Evolutionary conservation across 2,797 vertebrate species (phyloP).

Genomic region (Triplophysa bombifrons): DNA sequence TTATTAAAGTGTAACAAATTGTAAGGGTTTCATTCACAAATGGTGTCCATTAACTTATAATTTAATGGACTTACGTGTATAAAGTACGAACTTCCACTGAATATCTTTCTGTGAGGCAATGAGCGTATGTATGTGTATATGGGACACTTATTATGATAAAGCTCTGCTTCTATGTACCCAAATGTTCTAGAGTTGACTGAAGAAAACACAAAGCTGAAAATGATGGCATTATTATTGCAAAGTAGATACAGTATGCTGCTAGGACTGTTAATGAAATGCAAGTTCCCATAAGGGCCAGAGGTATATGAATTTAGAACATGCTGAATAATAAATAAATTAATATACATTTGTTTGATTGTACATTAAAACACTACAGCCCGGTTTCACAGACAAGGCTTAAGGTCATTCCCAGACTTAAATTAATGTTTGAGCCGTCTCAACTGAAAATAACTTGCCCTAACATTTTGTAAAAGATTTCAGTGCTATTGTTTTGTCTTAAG

Average conservation of each 20-base stretch:
- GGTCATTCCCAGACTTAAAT: too few relatives aligned
- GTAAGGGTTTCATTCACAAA: not conserved
- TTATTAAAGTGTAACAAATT: constrained; percentile 2
- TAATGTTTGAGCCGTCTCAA: too few relatives aligned
- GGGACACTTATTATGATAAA: not conserved
- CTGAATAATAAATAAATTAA: not conserved
- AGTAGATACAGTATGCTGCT: not conserved
- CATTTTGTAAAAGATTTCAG: too few relatives aligned
- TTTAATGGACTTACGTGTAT: not conserved
- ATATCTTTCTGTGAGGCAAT: not conserved
- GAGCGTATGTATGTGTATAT: not conserved
- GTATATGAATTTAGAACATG: not conserved
- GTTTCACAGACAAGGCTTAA: too few relatives aligned
- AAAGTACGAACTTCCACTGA: not conserved
- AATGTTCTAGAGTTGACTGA: not conserved
- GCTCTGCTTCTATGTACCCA: not conserved
- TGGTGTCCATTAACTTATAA: not conserved
- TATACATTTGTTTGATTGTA: not conserved
- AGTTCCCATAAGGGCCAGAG: not conserved
- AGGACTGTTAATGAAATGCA: not conserved
- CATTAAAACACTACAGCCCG: not conserved
- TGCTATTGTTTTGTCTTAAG: too few relatives aligned
- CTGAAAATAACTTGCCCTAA: too few relatives aligned
- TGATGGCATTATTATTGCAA: constrained; percentile 5
- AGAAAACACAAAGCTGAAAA: constrained; percentile 1